Percentiles rank a stretch among this genome's conserved stretches.
These are phyloP conservation scores for Darevskia mixta DNA, from an alignment of 2,797 vertebrate genomes.

Conservation along the genomic window DNA sequence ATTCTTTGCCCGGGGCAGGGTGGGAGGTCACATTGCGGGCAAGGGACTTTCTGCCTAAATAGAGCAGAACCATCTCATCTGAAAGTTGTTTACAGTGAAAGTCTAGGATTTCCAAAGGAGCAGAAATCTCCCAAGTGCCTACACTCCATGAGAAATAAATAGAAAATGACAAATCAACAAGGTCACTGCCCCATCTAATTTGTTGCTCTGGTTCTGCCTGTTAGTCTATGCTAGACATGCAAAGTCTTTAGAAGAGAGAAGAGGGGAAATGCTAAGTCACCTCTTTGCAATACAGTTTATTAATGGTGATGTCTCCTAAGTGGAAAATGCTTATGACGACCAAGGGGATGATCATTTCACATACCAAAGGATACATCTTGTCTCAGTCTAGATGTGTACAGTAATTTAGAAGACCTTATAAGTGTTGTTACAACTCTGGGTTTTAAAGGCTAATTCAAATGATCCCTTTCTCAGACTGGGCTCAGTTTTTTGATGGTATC, in stretches of 20 bases:
- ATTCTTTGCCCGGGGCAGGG: not conserved
- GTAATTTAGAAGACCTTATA: not conserved
- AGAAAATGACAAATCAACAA: slow-evolving; percentile 45
- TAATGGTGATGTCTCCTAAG: slow-evolving; percentile 27
- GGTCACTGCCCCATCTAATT: slow-evolving; percentile 40
- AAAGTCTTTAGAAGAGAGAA: slow-evolving; percentile 1
- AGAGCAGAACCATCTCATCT: not conserved
- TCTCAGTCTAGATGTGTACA: slow-evolving; percentile 2
- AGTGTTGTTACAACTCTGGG: not conserved
- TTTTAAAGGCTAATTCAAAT: not conserved
- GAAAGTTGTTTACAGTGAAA: slow-evolving; percentile 34
- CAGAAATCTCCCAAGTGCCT: not conserved
- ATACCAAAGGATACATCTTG: not conserved
- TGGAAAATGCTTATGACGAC: slow-evolving; percentile 25
- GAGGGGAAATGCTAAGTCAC: slow-evolving; percentile 12
- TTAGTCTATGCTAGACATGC: slow-evolving; percentile 9
- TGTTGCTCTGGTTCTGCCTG: not conserved
- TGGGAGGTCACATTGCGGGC: not conserved
- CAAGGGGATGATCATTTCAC: slow-evolving; percentile 17
- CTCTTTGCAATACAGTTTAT: slow-evolving; percentile 16
- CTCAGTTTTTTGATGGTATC: not conserved
- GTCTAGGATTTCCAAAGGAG: slow-evolving; percentile 35
- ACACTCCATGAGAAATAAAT: slow-evolving; percentile 34
- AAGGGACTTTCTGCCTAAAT: slow-evolving; percentile 41
- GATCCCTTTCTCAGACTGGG: not conserved